Base-by-base conservation (phyloP, 2,888 invertebrate genomes). In the Therioaphis trifolii region DNA sequence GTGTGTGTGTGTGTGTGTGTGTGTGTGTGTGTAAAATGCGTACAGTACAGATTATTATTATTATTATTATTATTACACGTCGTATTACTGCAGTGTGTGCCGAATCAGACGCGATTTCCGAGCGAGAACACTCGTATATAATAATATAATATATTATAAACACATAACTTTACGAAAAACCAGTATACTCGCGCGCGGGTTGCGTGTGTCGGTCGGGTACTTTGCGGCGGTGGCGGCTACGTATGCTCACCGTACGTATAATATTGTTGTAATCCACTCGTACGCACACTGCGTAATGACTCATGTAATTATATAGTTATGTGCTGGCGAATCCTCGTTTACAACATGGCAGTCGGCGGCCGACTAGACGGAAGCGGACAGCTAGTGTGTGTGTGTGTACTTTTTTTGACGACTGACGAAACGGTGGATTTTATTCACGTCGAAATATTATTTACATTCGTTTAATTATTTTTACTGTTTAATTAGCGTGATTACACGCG, bases 241-340 rank as follows among this genome's bases (percentile, higher is more conserved):
- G 63, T 58, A 58, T 4, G 18, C 43, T 27, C 14, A 55, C 11
- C 40, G 12, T 74, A 7, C 7, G 35, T 35, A 35, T 35, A 35
- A 35, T 35, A 35, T 35, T n/a, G n/a, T n/a, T n/a, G n/a, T n/a
- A n/a, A 27, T 3, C 46, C 12, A 2, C 35, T 35, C 49, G 43
- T 29, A 43, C 15, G 69, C 35, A 61, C n/a, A n/a, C n/a, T 29
- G 55, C 61, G 71, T 80, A 80, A 80, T 72, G 72, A 80, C 71
- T 80, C 80, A 72, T 61, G 46, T 80, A 80, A 80, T 80, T 80
- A 80, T 43, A 68, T 35, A 35, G 43, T 69, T 69, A n/a, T 18
- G 24, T 21, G 27, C 55, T 24, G 69, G 55, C 69, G 21, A 69
- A 79, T 69, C 55, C 40, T 55, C 69, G 18, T 58, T 52, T 52